Conservation (phyloP, 2,888 invertebrate genomes). For the Pogonocherus hispidulus region DNA sequence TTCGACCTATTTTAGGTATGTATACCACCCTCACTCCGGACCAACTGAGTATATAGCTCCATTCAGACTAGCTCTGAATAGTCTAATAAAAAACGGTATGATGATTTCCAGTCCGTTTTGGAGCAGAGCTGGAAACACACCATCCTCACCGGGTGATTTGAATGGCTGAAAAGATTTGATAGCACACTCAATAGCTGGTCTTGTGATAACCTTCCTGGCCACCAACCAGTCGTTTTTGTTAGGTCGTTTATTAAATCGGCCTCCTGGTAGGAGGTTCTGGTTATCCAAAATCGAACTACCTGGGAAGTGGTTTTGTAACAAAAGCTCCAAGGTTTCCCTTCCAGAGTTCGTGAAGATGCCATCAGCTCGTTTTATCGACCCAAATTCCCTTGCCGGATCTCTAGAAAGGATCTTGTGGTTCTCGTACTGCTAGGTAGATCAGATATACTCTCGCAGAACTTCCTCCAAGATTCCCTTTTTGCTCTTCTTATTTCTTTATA, state of each 20-base stretch:
- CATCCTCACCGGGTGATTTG: constrained; percentile 1
- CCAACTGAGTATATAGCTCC: not conserved
- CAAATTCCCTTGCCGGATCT: not conserved
- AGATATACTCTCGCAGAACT: too few relatives aligned
- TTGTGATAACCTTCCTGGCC: not conserved
- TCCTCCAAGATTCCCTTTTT: too few relatives aligned
- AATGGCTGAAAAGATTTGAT: constrained; percentile 9
- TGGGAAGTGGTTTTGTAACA: constrained; percentile 65
- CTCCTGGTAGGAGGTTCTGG: not conserved
- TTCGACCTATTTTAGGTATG: not conserved
- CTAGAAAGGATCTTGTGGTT: not conserved
- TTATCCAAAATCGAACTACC: constrained; percentile 57
- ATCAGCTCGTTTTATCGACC: not conserved
- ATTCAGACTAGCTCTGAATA: not conserved
- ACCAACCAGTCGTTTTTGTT: not conserved
- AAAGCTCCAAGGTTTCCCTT: not conserved
- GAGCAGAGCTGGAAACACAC: not conserved
- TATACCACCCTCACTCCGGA: not conserved
- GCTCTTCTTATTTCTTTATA: too few relatives aligned
- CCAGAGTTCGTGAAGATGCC: not conserved
- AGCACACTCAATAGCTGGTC: constrained; percentile 7
- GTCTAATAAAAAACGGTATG: too few relatives aligned
- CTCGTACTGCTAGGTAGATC: too few relatives aligned
- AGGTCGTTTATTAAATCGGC: not conserved
- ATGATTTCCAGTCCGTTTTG: not conserved